Evolutionary conservation across 2,797 vertebrate genomes (phyloP), one percentile per base, ranked within the genome.

Genomic region (Gorsachius magnificus): DNA sequence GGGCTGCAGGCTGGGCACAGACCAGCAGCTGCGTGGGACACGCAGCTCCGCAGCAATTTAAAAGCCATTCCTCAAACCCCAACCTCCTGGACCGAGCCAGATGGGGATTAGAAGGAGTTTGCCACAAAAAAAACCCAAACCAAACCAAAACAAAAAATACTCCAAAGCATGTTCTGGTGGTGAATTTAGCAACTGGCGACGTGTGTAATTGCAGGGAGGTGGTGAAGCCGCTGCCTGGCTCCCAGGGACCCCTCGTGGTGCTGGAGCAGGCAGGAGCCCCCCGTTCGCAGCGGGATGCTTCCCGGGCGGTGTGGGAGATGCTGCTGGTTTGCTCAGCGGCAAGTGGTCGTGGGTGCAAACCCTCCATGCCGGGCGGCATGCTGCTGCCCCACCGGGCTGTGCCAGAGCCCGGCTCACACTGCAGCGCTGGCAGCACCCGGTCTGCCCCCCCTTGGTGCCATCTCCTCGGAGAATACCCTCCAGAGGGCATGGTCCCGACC

Each of bases 391-490:
- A 1, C 41, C 5, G 9, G 31, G 48, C 46, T 45, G 36, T 28
- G 45, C 60, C 5, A 0, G 18, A 61, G 61, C 38, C n/a, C 6
- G 36, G 46, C 29, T 69, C 35, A 5, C 70, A 13, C 63, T 10
- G 0, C 54, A 18, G 78, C 0, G 2, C 11, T 4, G n/a, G 18
- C 43, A 58, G 36, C 33, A n/a, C 4, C 53, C 6, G 0, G n/a
- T 20, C 45, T 7, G 2, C 13, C 33, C 51, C 70, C 2, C 0
- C 54, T 54, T 5, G 1, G 43, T 22, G n/a, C 35, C 10, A 4
- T 8, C 15, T 38, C 72, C 66, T 53, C 2, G 0, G 56, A 61
- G 22, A 48, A 22, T 2, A 11, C 5, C 16, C 31, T 45, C 41
- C 26, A 9, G 41, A 43, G 41, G 41, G 41, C 41, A 16, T 43